A percentile compares a stretch with the other conserved stretches of the same genome.
Conservation (phyloP, 2,797 vertebrate species). For the Chaenodraco wilsoni region DNA sequence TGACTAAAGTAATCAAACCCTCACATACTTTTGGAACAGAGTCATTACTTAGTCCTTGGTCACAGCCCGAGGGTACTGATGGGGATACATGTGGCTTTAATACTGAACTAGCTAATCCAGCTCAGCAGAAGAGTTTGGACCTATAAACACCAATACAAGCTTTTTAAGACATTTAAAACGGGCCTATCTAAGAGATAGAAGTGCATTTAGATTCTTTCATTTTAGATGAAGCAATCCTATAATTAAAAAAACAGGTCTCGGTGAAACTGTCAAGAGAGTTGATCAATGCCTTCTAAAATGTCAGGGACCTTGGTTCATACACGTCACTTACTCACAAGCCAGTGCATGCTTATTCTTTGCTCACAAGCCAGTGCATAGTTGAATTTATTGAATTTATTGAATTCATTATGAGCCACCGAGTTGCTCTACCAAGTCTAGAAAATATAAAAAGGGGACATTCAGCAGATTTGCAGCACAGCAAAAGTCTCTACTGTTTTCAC, state of each 20-base stretch:
- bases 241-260: constrained; percentile 44
- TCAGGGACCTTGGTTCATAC: constrained; percentile 15
- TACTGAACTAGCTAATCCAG: constrained; percentile 23
- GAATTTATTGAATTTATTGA: constrained; percentile 4
- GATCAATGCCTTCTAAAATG: constrained; percentile 33
- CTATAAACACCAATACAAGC: constrained; percentile 8
- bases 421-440: background rate
- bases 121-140: constrained; percentile 25
- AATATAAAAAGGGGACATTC: constrained; percentile 8
- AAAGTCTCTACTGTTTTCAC: constrained; percentile 48
- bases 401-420: background rate
- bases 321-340: constrained; percentile 7
- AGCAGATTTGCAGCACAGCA: constrained; percentile 28
- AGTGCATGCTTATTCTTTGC: background rate
- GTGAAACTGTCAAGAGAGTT: constrained; percentile 33
- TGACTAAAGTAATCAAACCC: constrained; percentile 45
- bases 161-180: constrained; percentile 25
- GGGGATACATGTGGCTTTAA: constrained; percentile 23
- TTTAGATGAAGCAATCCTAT: constrained; percentile 42
- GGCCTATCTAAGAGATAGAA: constrained; percentile 19
- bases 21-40: constrained; percentile 48
- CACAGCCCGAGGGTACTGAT: constrained; percentile 21
- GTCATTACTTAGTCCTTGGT: constrained; percentile 44
- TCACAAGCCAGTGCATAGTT: background rate
- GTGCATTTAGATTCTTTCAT: constrained; percentile 21